These are phyloP conservation scores for Aleadryas rufinucha DNA, from an alignment of 2,113 vertebrate genomes.

Conservation along the genomic window DNA sequence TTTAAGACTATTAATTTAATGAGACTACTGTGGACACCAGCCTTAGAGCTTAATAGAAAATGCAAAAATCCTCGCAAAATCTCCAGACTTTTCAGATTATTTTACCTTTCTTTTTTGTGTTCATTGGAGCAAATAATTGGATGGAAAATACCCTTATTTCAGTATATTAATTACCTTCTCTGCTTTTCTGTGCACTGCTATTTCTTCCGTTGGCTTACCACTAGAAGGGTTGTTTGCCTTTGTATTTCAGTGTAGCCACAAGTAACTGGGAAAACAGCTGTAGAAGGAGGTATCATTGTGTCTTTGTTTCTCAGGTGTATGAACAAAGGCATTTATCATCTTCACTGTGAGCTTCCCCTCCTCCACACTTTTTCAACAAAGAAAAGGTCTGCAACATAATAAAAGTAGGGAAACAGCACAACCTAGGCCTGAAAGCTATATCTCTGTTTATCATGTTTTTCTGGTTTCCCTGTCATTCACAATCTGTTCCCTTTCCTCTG, in stretches of 20 bases:
- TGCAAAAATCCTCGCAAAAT: background rate
- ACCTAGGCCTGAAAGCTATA: background rate
- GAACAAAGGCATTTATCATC: background rate
- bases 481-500: background rate
- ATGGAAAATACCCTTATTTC: background rate
- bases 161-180: background rate
- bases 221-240: background rate
- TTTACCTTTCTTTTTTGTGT: background rate
- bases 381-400: background rate
- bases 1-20: background rate
- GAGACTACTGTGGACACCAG: background rate
- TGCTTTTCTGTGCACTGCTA: background rate
- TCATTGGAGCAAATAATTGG: background rate
- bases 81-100: background rate
- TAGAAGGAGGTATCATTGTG: background rate
- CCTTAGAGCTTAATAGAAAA: background rate
- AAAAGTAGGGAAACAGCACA: background rate
- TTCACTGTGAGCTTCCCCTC: background rate
- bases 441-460: background rate
- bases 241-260: background rate
- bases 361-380: background rate
- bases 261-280: background rate
- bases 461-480: background rate
- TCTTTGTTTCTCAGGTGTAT: background rate
- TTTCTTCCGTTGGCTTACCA: background rate